A percentile compares a stretch with the other conserved stretches of the same genome.
Evolutionary conservation across 2,888 invertebrate genomes (phyloP).

Genomic region (Stenichneumon culpator): DNA sequence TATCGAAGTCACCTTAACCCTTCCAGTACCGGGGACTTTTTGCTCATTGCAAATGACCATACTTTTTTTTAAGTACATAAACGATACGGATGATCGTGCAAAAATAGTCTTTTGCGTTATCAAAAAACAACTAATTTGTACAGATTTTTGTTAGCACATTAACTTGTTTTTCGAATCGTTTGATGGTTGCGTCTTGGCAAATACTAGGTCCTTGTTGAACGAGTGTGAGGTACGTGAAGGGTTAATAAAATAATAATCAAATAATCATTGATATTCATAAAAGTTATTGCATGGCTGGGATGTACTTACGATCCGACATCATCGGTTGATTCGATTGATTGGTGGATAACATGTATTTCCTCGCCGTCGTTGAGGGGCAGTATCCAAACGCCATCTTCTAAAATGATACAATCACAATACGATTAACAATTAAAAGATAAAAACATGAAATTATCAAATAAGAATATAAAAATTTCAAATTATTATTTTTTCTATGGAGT

Average conservation of each 20-base stretch:
- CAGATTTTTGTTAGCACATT: no score
- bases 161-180: no score
- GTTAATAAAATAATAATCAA: no score
- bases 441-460: not conserved
- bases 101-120: no score
- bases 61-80: no score
- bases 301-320: not conserved
- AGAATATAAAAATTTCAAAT: not conserved
- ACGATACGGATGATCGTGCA: no score
- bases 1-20: no score
- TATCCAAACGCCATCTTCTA: conserved; percentile 9
- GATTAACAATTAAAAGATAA: not conserved
- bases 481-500: not conserved
- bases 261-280: not conserved
- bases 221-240: no score
- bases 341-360: not conserved
- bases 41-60: not conserved
- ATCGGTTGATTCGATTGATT: not conserved
- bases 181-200: no score
- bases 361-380: not conserved
- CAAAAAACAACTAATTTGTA: no score
- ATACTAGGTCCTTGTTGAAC: no score
- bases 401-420: conserved; percentile 3
- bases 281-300: not conserved
- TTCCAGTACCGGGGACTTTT: no score